A percentile compares a stretch with the other conserved stretches of the same genome.
These are phyloP conservation scores for Cairina moschata DNA, from an alignment of 2,113 vertebrate genomes.

Conservation along the genomic window DNA sequence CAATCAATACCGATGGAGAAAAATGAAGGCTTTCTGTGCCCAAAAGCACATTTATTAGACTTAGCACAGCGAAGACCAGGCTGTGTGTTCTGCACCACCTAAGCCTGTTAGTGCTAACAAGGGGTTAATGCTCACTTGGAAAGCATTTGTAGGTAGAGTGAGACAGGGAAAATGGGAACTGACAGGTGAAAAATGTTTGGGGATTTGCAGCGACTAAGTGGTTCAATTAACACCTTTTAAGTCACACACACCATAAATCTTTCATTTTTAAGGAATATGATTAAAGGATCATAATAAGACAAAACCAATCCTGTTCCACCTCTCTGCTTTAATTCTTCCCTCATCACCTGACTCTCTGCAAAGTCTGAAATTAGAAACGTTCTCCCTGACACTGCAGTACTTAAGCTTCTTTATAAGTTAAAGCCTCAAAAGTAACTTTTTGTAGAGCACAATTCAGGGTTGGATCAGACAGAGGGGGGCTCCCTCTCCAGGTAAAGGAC, in stretches of 20 bases:
- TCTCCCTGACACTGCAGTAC: background rate
- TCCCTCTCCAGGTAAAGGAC: background rate
- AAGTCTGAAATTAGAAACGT: background rate
- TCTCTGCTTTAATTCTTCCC: background rate
- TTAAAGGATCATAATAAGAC: conserved; percentile 26
- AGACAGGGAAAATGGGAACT: background rate
- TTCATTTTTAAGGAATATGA: conserved; percentile 50
- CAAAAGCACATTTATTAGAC: background rate
- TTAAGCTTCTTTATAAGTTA: background rate
- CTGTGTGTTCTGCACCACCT: background rate
- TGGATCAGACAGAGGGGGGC: background rate
- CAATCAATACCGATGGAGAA: background rate
- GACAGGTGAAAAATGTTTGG: conserved; percentile 47
- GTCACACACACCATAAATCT: conserved; percentile 31
- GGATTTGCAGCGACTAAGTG: conserved; percentile 45
- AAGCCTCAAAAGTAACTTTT: background rate
- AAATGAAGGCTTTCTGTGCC: background rate
- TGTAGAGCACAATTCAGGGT: background rate
- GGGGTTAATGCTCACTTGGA: conserved; percentile 14
- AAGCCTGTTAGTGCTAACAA: background rate
- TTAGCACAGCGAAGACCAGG: background rate
- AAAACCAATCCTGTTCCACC: background rate
- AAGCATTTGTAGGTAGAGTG: background rate
- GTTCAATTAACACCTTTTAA: conserved; percentile 66
- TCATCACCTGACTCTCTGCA: background rate